These are phyloP conservation scores for Andrena flavipes DNA, from an alignment of 2,888 invertebrate genomes.

Conservation along the genomic window DNA sequence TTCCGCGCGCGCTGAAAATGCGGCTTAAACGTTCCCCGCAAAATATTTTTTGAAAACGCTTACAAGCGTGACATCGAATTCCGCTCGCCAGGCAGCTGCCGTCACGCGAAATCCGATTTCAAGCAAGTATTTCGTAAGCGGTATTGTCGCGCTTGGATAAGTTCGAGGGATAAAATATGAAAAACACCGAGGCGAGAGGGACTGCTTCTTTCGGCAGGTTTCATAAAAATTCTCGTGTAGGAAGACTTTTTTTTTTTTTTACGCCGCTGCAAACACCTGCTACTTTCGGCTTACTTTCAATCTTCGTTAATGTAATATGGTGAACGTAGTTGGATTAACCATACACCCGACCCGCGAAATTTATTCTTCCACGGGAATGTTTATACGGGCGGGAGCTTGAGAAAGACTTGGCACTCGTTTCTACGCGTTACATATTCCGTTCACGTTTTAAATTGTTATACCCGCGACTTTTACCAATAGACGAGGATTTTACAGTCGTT, in stretches of 20 bases:
- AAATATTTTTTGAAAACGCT: conserved; percentile 2
- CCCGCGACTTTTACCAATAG: not conserved
- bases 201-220: not conserved
- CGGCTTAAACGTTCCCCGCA: not conserved
- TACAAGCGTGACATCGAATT: not conserved
- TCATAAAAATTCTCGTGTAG: conserved; percentile 13
- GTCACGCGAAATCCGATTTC: not conserved
- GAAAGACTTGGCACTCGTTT: not conserved
- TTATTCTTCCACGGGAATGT: not conserved
- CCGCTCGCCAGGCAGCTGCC: not conserved
- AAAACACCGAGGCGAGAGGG: not conserved
- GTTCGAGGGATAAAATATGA: conserved; percentile 17
- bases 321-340: not conserved
- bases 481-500: not conserved
- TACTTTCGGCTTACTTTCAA: conserved; percentile 13
- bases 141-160: not conserved
- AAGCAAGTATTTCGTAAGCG: not conserved
- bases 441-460: not conserved
- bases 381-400: not conserved
- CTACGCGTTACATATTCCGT: not conserved
- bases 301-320: conserved; percentile 5
- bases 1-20: not conserved
- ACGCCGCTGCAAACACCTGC: conserved; percentile 11
- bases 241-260: conserved; percentile 12
- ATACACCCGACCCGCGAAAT: not conserved